Conservation (phyloP, 2,113 vertebrate species). For the Apteryx owenii region DNA sequence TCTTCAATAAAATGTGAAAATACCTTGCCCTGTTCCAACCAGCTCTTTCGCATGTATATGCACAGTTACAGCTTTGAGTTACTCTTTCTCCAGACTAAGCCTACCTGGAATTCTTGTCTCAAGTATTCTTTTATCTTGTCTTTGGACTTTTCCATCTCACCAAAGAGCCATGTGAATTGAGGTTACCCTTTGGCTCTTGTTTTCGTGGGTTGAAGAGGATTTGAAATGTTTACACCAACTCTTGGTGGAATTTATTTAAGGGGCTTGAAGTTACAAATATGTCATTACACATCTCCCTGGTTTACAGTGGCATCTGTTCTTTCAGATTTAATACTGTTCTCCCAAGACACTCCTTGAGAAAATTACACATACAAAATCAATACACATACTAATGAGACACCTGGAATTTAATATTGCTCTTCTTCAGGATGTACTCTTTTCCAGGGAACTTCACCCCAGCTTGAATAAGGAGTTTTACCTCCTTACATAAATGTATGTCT, state of each 20-base stretch:
- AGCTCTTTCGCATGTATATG: not conserved
- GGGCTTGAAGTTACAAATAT: not conserved
- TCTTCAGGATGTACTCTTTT: not conserved
- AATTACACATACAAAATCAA: not conserved
- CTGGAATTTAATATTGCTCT: not conserved
- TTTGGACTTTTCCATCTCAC: not conserved
- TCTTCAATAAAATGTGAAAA: not conserved
- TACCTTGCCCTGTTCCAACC: not conserved
- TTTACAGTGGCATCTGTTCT: slow-evolving; percentile 2
- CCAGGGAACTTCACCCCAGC: not conserved
- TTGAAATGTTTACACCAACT: slow-evolving; percentile 1
- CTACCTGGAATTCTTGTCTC: not conserved
- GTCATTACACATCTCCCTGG: not conserved
- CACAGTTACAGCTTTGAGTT: not conserved
- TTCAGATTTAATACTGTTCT: slow-evolving; percentile 6
- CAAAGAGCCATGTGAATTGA: not conserved
- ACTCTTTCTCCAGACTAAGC: not conserved
- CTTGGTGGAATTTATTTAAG: not conserved
- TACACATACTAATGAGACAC: not conserved
- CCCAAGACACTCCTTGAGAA: not conserved
- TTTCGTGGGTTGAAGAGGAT: not conserved
- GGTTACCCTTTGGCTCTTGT: not conserved
- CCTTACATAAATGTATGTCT: not conserved
- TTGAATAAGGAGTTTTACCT: not conserved
- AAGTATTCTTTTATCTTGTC: not conserved